phyloP scores from a whole-genome alignment of 2,113 vertebrate species.

The Cettia cetti region DNA sequence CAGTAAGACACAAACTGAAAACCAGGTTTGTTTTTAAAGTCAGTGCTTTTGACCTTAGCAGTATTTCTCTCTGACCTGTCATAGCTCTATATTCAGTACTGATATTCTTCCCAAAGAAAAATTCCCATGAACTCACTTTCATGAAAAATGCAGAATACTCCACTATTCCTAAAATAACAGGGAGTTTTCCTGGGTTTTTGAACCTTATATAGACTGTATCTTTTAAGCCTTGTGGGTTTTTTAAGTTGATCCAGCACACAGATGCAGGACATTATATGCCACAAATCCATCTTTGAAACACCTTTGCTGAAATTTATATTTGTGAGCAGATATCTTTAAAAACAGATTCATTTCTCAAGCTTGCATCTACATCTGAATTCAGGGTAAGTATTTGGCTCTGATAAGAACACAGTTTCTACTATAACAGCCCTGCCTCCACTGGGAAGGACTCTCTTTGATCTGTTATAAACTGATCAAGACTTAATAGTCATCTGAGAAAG shows the following conservation, averaged over 20 bases:
- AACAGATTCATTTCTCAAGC: neutral
- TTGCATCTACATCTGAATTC: conserved; percentile 2
- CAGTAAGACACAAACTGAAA: neutral
- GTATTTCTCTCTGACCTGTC: neutral
- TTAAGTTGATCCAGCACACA: neutral
- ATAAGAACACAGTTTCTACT: neutral
- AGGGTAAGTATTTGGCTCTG: neutral
- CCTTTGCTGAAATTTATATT: conserved; percentile 2
- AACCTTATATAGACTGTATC: neutral
- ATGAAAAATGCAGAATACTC: neutral
- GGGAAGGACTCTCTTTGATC: conserved; percentile 28
- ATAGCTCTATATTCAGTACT: neutral
- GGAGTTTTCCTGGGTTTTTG: neutral
- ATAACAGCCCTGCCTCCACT: neutral
- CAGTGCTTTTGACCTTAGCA: neutral
- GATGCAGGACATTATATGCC: neutral
- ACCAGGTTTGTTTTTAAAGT: neutral
- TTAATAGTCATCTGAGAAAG: conserved; percentile 12
- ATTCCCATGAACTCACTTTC: neutral
- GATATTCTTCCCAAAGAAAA: neutral
- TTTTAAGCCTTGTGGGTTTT: neutral
- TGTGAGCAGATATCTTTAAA: neutral
- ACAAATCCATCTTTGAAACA: neutral
- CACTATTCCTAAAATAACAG: neutral
- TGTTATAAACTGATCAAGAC: conserved; percentile 27